These are phyloP conservation scores for Clarias pachynema DNA, from an alignment of 2,797 vertebrate species.

Conservation along the genomic window DNA sequence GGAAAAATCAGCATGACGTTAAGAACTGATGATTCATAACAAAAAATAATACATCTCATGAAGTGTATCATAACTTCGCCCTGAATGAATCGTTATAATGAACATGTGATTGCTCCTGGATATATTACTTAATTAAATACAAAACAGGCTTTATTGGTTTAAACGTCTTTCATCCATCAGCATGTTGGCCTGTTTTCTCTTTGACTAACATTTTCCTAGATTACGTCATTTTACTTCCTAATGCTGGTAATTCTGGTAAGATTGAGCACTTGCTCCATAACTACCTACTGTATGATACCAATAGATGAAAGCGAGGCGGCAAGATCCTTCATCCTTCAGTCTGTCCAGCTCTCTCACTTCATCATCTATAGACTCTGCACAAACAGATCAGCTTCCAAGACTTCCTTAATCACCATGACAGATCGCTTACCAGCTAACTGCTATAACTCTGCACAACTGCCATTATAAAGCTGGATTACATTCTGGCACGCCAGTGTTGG, in stretches of 20 bases:
- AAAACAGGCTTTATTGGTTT: too few species aligned
- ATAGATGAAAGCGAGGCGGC: background rate
- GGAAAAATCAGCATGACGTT: background rate
- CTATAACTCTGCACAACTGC: background rate
- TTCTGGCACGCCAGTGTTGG: background rate
- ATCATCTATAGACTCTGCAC: background rate
- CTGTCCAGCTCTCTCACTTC: background rate
- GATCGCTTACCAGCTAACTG: background rate
- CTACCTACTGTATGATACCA: background rate
- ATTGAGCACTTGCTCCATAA: background rate
- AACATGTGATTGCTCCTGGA: background rate
- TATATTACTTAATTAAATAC: too few species aligned
- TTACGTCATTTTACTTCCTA: background rate
- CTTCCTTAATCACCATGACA: background rate
- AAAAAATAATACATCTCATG: background rate
- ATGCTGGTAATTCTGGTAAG: background rate
- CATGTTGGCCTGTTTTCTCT: too few species aligned
- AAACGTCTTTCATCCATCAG: too few species aligned
- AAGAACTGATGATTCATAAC: background rate
- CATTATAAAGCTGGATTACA: background rate
- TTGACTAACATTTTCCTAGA: too few species aligned
- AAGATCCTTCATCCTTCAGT: background rate
- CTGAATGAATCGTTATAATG: background rate
- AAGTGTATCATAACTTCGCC: background rate
- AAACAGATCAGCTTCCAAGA: background rate